Evolutionary conservation across 1,140 invertebrate species (phyloP).

Genomic region (Zelostemma sp.): DNA sequence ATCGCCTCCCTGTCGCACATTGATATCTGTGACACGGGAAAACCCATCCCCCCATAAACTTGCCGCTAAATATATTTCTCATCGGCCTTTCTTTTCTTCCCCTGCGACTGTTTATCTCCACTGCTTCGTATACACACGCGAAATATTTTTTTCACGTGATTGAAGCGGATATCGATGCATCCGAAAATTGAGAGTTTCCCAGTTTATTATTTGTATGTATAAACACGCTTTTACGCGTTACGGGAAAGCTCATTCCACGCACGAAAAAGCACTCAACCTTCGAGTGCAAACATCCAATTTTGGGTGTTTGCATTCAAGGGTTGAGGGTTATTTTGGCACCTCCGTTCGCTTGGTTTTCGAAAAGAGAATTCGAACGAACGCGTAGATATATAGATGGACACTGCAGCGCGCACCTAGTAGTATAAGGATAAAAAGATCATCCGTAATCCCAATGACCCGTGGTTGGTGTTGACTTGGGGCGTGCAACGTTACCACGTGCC

Average conservation of each 20-base stretch:
- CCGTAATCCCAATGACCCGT: slow-evolving; percentile 42
- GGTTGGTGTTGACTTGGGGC: slow-evolving; percentile 66
- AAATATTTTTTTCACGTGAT: background rate
- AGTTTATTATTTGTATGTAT: no score
- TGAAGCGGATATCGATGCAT: no score
- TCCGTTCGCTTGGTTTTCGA: no score
- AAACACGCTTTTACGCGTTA: no score
- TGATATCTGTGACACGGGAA: slow-evolving; percentile 53
- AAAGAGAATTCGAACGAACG: slow-evolving; percentile 6
- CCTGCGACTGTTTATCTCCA: slow-evolving; percentile 18
- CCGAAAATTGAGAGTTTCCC: no score
- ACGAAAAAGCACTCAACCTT: no score
- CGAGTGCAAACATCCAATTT: no score
- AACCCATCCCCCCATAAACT: slow-evolving; percentile 34
- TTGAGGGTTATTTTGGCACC: no score
- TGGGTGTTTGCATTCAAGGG: no score
- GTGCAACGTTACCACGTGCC: slow-evolving; percentile 52
- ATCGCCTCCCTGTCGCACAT: slow-evolving; percentile 61
- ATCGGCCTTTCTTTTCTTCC: slow-evolving; percentile 18
- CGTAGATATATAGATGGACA: no score
- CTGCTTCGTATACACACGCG: background rate
- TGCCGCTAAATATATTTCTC: slow-evolving; percentile 52
- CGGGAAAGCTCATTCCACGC: no score
- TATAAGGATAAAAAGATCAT: slow-evolving; percentile 46
- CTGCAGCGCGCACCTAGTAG: slow-evolving; percentile 37